Base-by-base conservation (phyloP, 2,797 vertebrate species). In the Catamblyrhynchus diadema region DNA sequence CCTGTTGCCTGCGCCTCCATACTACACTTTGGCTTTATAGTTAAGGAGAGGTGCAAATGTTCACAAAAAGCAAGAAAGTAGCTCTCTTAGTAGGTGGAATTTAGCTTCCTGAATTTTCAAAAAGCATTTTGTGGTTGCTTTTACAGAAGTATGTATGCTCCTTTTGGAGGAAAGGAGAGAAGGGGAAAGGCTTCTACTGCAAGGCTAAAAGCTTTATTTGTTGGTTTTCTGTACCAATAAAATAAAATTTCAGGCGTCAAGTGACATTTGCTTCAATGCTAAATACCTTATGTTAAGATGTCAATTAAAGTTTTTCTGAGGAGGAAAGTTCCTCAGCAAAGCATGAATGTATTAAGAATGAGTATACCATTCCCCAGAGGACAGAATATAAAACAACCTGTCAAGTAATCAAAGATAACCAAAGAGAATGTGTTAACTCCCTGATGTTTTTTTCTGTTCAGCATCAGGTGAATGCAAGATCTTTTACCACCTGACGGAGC, bases 371-470 rank as follows among this genome's bases (percentile, higher is more conserved):
- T 89, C 95, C 87, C 88, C n/a, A 86, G 51, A 95, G 86, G 54
- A 96, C 47, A 94, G 83, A 93, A 96, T 88, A 95, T 50, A 96
- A 90, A 96, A 96, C 84, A 95, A 71, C 53, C 60, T 91, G 80
- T 93, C 90, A 94, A 94, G 73, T 74, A 96, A 82, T 97, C 94
- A 89, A 70, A 91, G 87, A 93, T 79, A 96, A 95, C 66, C 91
- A 94, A 96, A 97, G 90, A 95, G 92, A 88, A 94, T 81, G 67
- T 86, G 92, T 94, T 90, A 95, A 94, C 95, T 75, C 78, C 94
- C 78, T 90, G 56, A 92, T 88, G 69, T 86, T 75, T 80, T 79
- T 61, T 75, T 66, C 91, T 94, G 66, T 95, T 95, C 17, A 1
- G 92, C 42, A 94, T 90, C 93, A 95, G 71, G 75, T 95, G 87